These are phyloP conservation scores for Anoplius nigerrimus DNA, from an alignment of 2,888 invertebrate species.

Conservation along the genomic window DNA sequence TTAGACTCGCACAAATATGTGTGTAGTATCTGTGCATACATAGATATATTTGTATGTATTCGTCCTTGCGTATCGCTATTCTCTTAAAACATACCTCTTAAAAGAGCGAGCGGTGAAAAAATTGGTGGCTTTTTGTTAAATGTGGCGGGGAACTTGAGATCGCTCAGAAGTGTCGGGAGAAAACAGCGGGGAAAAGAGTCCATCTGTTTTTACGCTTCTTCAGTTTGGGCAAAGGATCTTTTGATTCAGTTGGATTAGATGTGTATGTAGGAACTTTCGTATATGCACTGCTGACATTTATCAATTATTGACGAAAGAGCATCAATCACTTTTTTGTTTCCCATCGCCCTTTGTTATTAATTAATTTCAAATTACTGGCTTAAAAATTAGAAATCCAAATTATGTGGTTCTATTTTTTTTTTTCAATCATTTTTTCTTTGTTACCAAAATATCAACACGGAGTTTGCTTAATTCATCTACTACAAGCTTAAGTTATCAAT, in stretches of 20 bases:
- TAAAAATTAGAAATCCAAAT: too few species aligned
- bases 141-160: neutral
- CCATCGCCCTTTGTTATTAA: slow-evolving; percentile 1
- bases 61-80: neutral
- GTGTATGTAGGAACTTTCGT: neutral
- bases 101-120: neutral
- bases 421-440: neutral
- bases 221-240: neutral
- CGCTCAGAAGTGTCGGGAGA: neutral
- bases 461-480: too few species aligned
- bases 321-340: slow-evolving; percentile 5
- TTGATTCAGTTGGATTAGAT: neutral
- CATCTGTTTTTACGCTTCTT: too few species aligned
- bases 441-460: too few species aligned
- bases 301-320: slow-evolving; percentile 8
- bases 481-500: too few species aligned
- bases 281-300: neutral
- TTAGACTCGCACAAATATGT: neutral
- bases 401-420: too few species aligned
- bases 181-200: slow-evolving; percentile 1
- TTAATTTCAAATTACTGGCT: neutral
- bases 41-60: neutral
- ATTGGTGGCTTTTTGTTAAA: too few species aligned
- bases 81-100: neutral
- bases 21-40: neutral